Base-by-base conservation (phyloP, 2,888 invertebrate species). In the Temnothorax unifasciatus region DNA sequence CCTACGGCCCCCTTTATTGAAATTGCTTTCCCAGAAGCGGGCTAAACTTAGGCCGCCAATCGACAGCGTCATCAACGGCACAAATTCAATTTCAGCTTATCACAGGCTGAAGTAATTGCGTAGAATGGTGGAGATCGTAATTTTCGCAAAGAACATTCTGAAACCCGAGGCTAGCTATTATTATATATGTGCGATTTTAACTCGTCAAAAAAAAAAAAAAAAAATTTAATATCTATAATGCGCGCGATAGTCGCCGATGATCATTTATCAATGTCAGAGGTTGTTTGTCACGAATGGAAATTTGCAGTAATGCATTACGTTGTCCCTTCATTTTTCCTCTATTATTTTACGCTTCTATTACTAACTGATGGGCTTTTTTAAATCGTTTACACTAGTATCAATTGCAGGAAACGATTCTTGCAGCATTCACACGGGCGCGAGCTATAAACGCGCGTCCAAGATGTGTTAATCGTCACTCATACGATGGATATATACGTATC, bases 1-100 rank as follows among this genome's bases (percentile, higher is more conserved):
- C 87, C 50, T 69, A 50, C 83, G 81, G 76, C 4, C 79, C 79
- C 73, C 61, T 83, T 85, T 66, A 86, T 88, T 86, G 86, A 85
- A 73, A 86, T 88, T 83, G 84, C 84, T 84, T 82, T 85, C 71
- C 57, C 82, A 81, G 82, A 82, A 61, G 87, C 81, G 38, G 83
- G 69, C 54, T 75, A 84, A 88, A 89, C 81, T 84, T 71, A 63
- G 66, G 64, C 38, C 38, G 29, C 47, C 44, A 59, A 73, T 84
- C 73, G 84, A 66, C 82, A 82, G 47, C 74, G 82, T 76, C 82
- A 64, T 66, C 64, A 82, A 66, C 84, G 64, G 61, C 66, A 79
- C 79, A 79, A n/a, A 79, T 81, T 81, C 71, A 59, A 59, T 81
- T 81, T 71, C 59, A 71, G 34, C n/a, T 71, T 81, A 71, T 81